A percentile compares a stretch with the other conserved stretches of the same genome.
Conservation (phyloP, 2,888 invertebrate genomes). For the Standfussiana lucernea region DNA sequence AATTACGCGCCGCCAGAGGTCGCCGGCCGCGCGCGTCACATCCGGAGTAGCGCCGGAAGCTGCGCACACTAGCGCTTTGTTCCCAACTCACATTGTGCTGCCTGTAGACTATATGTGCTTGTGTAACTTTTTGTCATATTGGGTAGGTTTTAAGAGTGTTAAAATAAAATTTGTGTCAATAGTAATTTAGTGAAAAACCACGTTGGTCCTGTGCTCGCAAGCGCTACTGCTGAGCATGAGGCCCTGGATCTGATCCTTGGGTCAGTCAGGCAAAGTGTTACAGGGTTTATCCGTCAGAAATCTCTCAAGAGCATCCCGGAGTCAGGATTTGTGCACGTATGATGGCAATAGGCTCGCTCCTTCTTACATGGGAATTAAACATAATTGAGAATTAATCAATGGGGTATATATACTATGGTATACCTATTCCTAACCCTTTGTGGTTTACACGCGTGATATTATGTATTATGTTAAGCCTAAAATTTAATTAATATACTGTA, state of each 20-base stretch:
- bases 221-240: background rate
- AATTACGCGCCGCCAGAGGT: constrained; percentile 72
- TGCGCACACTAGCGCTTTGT: constrained; percentile 71
- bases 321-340: background rate
- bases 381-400: too few relatives aligned
- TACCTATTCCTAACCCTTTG: background rate
- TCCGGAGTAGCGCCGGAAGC: constrained; percentile 75
- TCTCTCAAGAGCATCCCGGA: background rate
- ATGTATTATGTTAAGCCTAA: background rate
- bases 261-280: background rate
- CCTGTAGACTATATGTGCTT: constrained; percentile 24
- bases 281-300: background rate
- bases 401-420: background rate
- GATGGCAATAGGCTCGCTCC: background rate
- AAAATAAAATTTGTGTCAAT: background rate
- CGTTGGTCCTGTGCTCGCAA: background rate
- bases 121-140: constrained; percentile 22
- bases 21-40: constrained; percentile 69
- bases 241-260: background rate
- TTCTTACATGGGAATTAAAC: background rate
- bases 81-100: constrained; percentile 59
- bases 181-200: background rate
- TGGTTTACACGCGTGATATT: background rate
- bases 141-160: background rate
- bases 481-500: background rate